Evolutionary conservation across 2,888 invertebrate genomes (phyloP).

Genomic region (Orthosia incerta): DNA sequence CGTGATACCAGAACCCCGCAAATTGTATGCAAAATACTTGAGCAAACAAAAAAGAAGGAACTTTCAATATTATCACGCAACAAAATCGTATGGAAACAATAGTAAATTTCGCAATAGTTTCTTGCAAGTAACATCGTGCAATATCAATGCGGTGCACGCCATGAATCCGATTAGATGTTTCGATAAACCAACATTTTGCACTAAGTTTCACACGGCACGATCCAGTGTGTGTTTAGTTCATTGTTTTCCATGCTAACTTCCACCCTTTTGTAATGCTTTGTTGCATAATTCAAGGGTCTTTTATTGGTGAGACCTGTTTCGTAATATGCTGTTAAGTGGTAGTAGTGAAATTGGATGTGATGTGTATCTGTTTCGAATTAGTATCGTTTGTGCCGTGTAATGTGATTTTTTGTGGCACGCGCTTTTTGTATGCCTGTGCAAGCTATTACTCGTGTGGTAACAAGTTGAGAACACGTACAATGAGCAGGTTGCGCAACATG

Average conservation of each 20-base stretch:
- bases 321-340: conserved; percentile 61
- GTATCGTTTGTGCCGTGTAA: conserved; percentile 50
- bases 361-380: conserved; percentile 59
- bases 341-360: conserved; percentile 60
- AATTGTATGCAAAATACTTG: conserved; percentile 65
- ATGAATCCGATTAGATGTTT: conserved; percentile 80
- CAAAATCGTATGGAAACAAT: conserved; percentile 79
- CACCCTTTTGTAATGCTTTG: conserved; percentile 72
- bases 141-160: conserved; percentile 77
- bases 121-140: conserved; percentile 78
- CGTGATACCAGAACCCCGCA: conserved; percentile 43
- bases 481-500: conserved; percentile 38
- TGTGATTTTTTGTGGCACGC: conserved; percentile 55
- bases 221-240: conserved; percentile 71
- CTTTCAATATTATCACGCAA: conserved; percentile 69
- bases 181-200: conserved; percentile 77
- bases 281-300: conserved; percentile 74
- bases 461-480: conserved; percentile 48
- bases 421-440: conserved; percentile 49
- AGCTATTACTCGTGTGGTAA: conserved; percentile 49
- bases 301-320: conserved; percentile 59
- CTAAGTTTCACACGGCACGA: conserved; percentile 77
- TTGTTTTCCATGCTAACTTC: conserved; percentile 75
- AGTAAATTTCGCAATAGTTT: conserved; percentile 75
- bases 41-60: conserved; percentile 56